Base-by-base conservation (phyloP, 2,888 invertebrate species). In the Ariolimax columbianus region DNA sequence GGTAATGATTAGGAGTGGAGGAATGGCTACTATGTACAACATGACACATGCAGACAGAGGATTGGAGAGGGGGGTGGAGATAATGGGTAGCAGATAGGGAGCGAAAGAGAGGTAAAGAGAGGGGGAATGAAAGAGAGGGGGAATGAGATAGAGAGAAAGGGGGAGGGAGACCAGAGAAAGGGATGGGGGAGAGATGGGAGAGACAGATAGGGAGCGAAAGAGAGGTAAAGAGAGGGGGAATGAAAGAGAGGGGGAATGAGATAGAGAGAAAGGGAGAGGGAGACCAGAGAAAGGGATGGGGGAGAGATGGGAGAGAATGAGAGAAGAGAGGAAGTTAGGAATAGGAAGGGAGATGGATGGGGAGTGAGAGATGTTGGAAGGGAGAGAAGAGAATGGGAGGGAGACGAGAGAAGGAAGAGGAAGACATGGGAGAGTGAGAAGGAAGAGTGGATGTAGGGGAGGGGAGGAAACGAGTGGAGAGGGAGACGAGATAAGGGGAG, bases 111-210 rank as follows among this genome's bases (percentile, higher is more conserved):
- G 43, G 63, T n/a, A 77, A 47, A 66, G 55, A 72, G 79, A 70
- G 59, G 38, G 72, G 68, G 75, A 51, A 68, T 68, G 68, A 72
- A 66, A 70, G 81, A 51, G 80, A 78, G 78, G 23, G 59, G 43
- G 78, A 70, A 70, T 68, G 47, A 75, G 30, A 75, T 63, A 82
- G 80, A 66, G 68, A 66, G 80, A 66, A 63, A 79, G 79, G 38
- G 79, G 63, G 59, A 79, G 63, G 63, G 63, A 79, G 63, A 47
- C 47, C 14, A 47, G 6, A 47, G 9, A 47, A 47, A 9, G 14
- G 14, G 14, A 63, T 9, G 33, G 38, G 63, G 63, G 40, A 7
- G 36, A 70, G 78, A 47, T 30, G 26, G 70, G 43, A 63, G 23
- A 84, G 59, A 59, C 23, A 75, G 75, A 73, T 19, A 63, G 77